Evolutionary conservation across 2,888 invertebrate genomes (phyloP).

Genomic region (Busseola fusca): DNA sequence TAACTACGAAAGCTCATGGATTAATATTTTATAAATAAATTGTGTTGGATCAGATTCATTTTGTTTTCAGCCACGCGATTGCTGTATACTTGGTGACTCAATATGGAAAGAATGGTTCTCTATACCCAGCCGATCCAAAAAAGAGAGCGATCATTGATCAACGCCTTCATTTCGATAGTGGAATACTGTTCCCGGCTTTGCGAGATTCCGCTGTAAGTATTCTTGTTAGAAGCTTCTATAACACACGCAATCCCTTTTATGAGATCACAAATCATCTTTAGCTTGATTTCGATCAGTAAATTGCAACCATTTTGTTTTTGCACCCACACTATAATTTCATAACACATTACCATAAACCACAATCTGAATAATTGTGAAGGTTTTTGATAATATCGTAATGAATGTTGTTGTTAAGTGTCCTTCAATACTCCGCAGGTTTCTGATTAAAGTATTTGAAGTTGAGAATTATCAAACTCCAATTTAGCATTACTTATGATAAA

Average conservation of each 20-base stretch:
- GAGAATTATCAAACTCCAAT: background rate
- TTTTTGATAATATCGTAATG: background rate
- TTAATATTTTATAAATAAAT: background rate
- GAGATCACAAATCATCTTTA: background rate
- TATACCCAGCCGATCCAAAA: conserved; percentile 88
- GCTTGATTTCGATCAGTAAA: background rate
- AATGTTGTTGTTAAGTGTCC: no score
- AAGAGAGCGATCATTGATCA: conserved; percentile 87
- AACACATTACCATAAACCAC: no score
- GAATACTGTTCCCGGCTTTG: conserved; percentile 84
- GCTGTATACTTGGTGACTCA: conserved; percentile 88
- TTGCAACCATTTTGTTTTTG: background rate
- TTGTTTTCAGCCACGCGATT: conserved; percentile 80
- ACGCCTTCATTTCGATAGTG: conserved; percentile 88
- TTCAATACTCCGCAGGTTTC: background rate
- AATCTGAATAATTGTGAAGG: background rate
- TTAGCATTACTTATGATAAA: background rate
- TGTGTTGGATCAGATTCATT: background rate
- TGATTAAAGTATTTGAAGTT: background rate
- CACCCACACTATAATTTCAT: background rate
- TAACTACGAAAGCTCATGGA: no score
- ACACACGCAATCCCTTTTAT: background rate
- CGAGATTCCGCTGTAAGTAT: conserved; percentile 70
- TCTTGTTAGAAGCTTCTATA: background rate
- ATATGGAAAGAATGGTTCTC: conserved; percentile 86